A percentile compares a stretch with the other conserved stretches of the same genome.
Evolutionary conservation across 2,797 vertebrate genomes (phyloP).

Genomic region (Ateles fusciceps): DNA sequence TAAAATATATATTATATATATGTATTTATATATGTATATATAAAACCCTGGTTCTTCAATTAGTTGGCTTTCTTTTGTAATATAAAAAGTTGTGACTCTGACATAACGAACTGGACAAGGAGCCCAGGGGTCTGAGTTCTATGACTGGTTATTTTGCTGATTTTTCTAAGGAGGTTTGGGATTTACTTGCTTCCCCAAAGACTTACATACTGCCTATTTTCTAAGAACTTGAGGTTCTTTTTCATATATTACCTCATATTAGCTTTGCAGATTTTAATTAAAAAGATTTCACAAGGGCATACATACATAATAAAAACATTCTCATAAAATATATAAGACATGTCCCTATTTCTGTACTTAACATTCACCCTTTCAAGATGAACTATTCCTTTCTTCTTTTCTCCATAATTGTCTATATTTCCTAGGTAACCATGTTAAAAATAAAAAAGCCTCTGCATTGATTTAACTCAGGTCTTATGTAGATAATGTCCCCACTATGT

Average conservation of each 20-base stretch:
- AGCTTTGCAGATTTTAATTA: slow-evolving; percentile 76
- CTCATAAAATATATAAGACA: slow-evolving; percentile 68
- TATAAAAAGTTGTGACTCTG: not conserved
- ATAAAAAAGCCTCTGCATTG: not conserved
- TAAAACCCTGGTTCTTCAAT: not conserved
- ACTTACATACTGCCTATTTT: slow-evolving; percentile 55
- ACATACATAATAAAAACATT: slow-evolving; percentile 74
- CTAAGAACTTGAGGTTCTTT: slow-evolving; percentile 61
- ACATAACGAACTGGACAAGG: not conserved
- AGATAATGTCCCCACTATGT: not conserved
- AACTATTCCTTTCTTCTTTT: slow-evolving; percentile 6
- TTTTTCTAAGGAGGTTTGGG: slow-evolving; percentile 39
- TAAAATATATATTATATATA: too few relatives aligned
- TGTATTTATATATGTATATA: too few relatives aligned
- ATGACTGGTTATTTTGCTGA: slow-evolving; percentile 1
- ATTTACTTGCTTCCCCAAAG: slow-evolving; percentile 57
- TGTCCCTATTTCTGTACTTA: slow-evolving; percentile 50
- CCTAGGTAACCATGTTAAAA: slow-evolving; percentile 37
- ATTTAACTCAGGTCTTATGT: not conserved
- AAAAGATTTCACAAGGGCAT: slow-evolving; percentile 72
- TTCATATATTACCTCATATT: slow-evolving; percentile 66
- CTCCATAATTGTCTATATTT: slow-evolving; percentile 30
- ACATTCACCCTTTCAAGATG: not conserved
- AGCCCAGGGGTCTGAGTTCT: not conserved
- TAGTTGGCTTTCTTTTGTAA: slow-evolving; percentile 27